Evolutionary conservation across 2,797 vertebrate species (phyloP), one percentile per base, ranked within the genome.

Genomic region (Ceyx erithaca): DNA sequence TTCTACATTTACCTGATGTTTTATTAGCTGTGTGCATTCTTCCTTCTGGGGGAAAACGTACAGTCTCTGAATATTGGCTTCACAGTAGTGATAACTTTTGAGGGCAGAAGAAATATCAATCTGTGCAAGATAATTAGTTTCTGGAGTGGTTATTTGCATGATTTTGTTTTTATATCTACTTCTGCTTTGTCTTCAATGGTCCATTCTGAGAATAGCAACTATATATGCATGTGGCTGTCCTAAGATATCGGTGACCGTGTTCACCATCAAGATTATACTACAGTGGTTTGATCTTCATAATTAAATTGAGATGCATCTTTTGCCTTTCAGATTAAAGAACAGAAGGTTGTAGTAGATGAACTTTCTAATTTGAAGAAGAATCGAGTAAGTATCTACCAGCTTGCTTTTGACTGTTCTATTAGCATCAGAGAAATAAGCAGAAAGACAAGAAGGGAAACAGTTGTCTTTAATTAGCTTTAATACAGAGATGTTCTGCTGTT

Each of bases 291-390:
- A 51, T 67, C 80, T 84, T 59, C 64, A 16, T 67, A 7, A 30
- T 23, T 55, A 73, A 51, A 49, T 57, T 70, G 14, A 82, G 45
- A 5, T 43, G 2, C 5, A 9, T 61, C 23, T 87, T 88, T 85
- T 92, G 23, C 19, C 51, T 94, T 96, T 79, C 95, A 99, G 99
- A 98, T 99, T 76, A 99, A 98, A 94, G 99, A 99, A 95, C 98
- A 99, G 95, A 99, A 99, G 71, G 59, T 99, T 94, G 87, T 99
- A 18, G 96, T 99, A 31, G 99, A 99, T 97, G 99, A 99, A 84
- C 98, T 99, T 61, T 99, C 98, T 45, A 99, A 98, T 95, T 97
- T 99, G 96, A 99, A 99, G 98, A 99, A 99, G 94, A 98, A 95
- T 95, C 97, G 98, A 94, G 99, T 99, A 93, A 98, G 98, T 93